Conservation (phyloP, 2,888 invertebrate genomes). For the Sipha maydis region DNA sequence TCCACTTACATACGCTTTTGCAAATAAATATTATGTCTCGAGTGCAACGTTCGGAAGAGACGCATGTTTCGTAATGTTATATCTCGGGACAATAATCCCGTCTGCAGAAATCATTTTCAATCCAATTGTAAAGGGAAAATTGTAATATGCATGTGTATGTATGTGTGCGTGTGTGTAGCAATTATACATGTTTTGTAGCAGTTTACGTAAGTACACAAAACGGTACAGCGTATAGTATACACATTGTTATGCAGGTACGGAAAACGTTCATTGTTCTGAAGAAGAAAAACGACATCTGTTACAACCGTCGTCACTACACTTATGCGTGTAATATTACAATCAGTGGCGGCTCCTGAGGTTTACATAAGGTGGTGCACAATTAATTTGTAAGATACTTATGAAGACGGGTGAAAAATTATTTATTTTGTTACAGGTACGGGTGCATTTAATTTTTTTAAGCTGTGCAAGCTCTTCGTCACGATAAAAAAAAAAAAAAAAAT, state of each 20-base stretch:
- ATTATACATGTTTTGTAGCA: background rate
- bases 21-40: background rate
- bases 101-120: background rate
- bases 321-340: background rate
- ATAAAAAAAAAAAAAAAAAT: too few species aligned
- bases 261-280: background rate
- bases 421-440: too few species aligned
- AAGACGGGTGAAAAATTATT: too few species aligned
- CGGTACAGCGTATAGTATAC: too few species aligned
- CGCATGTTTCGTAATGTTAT: background rate
- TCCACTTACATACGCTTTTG: background rate
- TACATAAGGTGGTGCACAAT: too few species aligned
- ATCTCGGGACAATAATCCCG: background rate
- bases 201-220: background rate
- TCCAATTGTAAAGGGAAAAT: background rate
- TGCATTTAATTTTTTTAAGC: too few species aligned
- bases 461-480: too few species aligned
- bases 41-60: background rate
- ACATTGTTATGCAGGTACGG: background rate
- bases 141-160: background rate
- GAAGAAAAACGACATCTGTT: conserved; percentile 6
- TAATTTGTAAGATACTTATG: too few species aligned
- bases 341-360: too few species aligned
- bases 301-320: background rate
- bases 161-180: background rate